Evolutionary conservation across 1,140 invertebrate species (phyloP).

Genomic region (Pentalonia nigronervosa): DNA sequence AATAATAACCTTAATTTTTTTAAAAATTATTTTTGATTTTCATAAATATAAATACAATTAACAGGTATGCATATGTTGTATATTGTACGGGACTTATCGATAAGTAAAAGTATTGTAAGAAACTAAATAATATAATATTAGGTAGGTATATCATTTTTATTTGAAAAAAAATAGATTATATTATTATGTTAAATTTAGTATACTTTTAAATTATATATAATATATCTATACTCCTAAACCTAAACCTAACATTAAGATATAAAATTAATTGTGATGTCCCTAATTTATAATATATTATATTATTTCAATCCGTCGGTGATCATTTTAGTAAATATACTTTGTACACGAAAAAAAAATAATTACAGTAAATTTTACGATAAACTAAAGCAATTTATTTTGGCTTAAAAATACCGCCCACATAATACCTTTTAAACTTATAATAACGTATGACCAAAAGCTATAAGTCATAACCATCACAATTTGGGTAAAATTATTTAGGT

Average conservation of each 20-base stretch:
- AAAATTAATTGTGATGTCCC: not conserved
- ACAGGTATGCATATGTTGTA: not conserved
- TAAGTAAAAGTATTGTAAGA: too few species aligned
- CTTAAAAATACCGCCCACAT: not conserved
- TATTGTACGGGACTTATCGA: not conserved
- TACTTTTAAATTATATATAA: too few species aligned
- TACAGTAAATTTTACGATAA: not conserved
- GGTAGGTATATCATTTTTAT: too few species aligned
- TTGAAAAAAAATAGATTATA: not conserved
- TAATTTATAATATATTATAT: not conserved
- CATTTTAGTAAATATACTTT: not conserved
- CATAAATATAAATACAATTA: not conserved
- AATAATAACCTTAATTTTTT: not conserved
- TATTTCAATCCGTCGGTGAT: not conserved
- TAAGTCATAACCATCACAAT: not conserved
- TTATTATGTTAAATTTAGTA: not conserved
- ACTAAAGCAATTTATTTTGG: not conserved
- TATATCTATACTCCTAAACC: not conserved
- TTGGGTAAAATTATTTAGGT: not conserved
- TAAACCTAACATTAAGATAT: not conserved
- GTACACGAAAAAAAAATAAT: not conserved
- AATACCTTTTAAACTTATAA: not conserved
- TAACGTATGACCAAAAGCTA: not conserved
- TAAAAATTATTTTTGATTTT: not conserved
- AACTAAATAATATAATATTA: too few species aligned